Evolutionary conservation across 2,797 vertebrate genomes (phyloP), one percentile per base, ranked within the genome.

Genomic region (Salarias fasciatus): DNA sequence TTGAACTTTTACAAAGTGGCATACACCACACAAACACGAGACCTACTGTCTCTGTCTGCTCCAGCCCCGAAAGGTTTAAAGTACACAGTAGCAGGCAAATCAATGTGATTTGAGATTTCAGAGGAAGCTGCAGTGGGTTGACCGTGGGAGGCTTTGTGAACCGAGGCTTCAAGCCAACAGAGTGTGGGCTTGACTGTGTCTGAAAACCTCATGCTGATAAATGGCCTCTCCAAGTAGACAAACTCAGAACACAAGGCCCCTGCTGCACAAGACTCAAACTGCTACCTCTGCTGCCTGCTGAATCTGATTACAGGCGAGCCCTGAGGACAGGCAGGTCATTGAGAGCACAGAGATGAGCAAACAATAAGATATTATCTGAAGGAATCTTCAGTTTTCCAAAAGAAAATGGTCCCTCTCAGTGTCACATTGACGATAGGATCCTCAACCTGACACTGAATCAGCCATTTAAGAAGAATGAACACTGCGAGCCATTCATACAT

Each of bases 391-490:
- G 93, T 91, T 93, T 93, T 93, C 89, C 91, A 92, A 94, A 93
- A 83, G 92, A 93, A 94, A 93, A 93, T 90, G 91, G 88, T 92
- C 89, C 89, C 88, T 93, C 92, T 94, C 92, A 92, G 93, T 93
- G 91, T 94, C 91, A 92, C 91, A 90, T 86, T 91, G 92, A 93
- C 89, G 90, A 92, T 92, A 91, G 89, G 90, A 93, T 93, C 91
- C 90, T 93, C 90, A 93, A 94, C 93, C 93, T 94, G 92, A 94
- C 93, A 94, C 91, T 93, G 92, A 93, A 93, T 93, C 90, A 93
- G 91, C 91, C 92, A 93, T 93, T 94, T 94, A 93, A 93, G 91
- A 93, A 92, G 91, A 92, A 89, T 88, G 91, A 93, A 94, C 93
- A 94, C 86, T 89, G 91, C 75, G 58, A 66, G 79, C 89, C 86